Evolutionary conservation across 2,888 invertebrate species (phyloP).

Genomic region (Pollenia angustigena): DNA sequence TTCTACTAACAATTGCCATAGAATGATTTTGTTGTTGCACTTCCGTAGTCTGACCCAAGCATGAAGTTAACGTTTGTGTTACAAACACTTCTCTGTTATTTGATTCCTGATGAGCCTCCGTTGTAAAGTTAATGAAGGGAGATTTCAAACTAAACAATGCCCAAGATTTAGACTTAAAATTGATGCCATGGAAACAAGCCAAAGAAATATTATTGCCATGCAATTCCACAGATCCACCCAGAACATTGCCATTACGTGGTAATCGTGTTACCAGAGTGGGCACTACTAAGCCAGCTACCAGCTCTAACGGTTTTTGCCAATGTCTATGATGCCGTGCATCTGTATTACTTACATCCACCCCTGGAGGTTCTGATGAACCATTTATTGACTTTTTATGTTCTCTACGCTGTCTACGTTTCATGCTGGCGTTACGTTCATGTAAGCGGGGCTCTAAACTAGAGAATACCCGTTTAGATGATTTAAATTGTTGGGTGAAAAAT

Average conservation of each 20-base stretch:
- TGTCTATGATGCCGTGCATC: conserved; percentile 94
- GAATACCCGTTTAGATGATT: conserved; percentile 96
- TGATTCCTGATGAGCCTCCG: conserved; percentile 95
- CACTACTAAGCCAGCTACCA: conserved; percentile 92
- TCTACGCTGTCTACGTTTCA: conserved; percentile 81
- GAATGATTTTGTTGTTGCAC: conserved; percentile 90
- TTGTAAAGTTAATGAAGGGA: conserved; percentile 95
- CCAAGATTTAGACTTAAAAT: conserved; percentile 98
- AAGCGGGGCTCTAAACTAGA: conserved; percentile 87
- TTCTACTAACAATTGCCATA: conserved; percentile 97
- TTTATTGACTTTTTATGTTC: conserved; percentile 82
- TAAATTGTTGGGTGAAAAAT: conserved; percentile 99
- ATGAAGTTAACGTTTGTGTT: conserved; percentile 95
- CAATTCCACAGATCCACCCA: conserved; percentile 95
- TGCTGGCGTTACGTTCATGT: conserved; percentile 82
- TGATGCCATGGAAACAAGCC: conserved; percentile 98
- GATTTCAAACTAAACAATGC: conserved; percentile 97
- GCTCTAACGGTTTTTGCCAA: conserved; percentile 95
- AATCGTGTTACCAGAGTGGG: conserved; percentile 89
- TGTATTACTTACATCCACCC: conserved; percentile 82
- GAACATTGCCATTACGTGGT: conserved; percentile 90
- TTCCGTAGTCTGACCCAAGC: conserved; percentile 90
- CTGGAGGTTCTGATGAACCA: conserved; percentile 51
- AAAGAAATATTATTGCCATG: conserved; percentile 95
- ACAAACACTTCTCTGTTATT: conserved; percentile 91